Percentiles rank a stretch among this genome's conserved stretches.
These are phyloP conservation scores for Colius striatus DNA, from an alignment of 2,113 vertebrate genomes.

Conservation along the genomic window DNA sequence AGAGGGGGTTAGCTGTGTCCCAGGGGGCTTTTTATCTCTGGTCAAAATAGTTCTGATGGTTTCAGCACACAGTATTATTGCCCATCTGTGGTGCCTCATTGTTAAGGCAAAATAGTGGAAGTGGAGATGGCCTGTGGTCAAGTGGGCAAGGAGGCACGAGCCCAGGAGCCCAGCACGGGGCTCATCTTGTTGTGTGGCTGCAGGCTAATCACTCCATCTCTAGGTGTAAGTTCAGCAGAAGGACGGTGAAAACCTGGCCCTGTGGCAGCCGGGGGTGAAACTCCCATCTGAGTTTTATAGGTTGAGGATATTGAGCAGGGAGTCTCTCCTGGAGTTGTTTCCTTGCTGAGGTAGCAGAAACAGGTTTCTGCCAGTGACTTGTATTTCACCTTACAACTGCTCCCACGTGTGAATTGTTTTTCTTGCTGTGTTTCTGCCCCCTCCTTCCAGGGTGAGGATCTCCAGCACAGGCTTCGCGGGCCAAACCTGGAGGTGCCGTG, in stretches of 20 bases:
- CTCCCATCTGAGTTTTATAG: slow-evolving; percentile 28
- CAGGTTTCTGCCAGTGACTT: slow-evolving; percentile 42
- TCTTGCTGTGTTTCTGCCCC: slow-evolving; percentile 16
- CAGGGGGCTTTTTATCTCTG: slow-evolving; percentile 48
- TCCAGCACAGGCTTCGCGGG: background rate
- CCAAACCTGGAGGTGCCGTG: background rate
- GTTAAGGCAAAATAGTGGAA: background rate
- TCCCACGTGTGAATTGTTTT: slow-evolving; percentile 43
- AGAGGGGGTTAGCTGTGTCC: slow-evolving; percentile 29
- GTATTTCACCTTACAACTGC: slow-evolving; percentile 37
- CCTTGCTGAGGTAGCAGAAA: slow-evolving; percentile 57
- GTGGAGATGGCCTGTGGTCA: slow-evolving; percentile 11
- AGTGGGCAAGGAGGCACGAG: slow-evolving; percentile 8
- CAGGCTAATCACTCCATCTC: background rate
- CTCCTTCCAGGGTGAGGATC: background rate
- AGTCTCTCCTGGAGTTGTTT: background rate
- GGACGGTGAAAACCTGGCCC: background rate
- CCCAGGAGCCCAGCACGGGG: background rate
- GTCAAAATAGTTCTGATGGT: slow-evolving; percentile 48
- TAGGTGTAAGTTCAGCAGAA: slow-evolving; percentile 53
- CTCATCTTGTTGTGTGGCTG: background rate
- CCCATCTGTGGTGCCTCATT: slow-evolving; percentile 50
- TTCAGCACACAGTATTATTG: background rate
- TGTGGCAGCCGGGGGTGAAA: background rate
- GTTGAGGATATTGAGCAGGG: slow-evolving; percentile 14